These are phyloP conservation scores for Baccha elongata DNA, from an alignment of 2,888 invertebrate species.

Conservation along the genomic window DNA sequence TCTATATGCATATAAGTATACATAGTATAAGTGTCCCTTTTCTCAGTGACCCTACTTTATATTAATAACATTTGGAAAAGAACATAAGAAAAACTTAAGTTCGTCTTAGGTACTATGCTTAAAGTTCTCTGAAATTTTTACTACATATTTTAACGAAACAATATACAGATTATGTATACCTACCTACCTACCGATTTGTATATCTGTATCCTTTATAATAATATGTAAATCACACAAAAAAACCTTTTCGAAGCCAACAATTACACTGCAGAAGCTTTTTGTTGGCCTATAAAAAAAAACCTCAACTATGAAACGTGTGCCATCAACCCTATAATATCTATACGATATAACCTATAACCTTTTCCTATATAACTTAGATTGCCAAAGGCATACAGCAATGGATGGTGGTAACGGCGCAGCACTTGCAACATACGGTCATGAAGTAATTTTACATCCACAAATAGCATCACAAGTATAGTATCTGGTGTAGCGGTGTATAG, in stretches of 20 bases:
- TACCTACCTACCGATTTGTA: neutral
- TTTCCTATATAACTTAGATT: neutral
- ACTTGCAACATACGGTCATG: conserved; percentile 39
- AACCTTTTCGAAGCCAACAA: conserved; percentile 31
- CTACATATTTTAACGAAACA: no score
- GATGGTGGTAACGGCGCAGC: neutral
- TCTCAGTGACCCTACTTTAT: no score
- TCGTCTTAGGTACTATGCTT: no score
- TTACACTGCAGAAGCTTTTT: conserved; percentile 60
- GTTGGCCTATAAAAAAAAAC: conserved; percentile 38
- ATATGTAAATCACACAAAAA: conserved; percentile 41
- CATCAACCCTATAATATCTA: neutral
- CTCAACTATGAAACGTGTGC: conserved; percentile 31
- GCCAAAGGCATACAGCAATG: conserved; percentile 16
- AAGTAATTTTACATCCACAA: conserved; percentile 60
- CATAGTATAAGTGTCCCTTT: no score
- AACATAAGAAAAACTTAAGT: no score
- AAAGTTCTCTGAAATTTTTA: neutral
- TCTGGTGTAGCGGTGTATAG: neutral
- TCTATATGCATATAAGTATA: no score
- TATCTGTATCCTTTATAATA: no score
- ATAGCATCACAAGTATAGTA: conserved; percentile 58
- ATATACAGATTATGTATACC: neutral
- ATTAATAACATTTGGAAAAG: no score
- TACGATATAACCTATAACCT: conserved; percentile 11